phyloP scores from a whole-genome alignment of 1,140 invertebrate species.

The Riptortus pedestris region DNA sequence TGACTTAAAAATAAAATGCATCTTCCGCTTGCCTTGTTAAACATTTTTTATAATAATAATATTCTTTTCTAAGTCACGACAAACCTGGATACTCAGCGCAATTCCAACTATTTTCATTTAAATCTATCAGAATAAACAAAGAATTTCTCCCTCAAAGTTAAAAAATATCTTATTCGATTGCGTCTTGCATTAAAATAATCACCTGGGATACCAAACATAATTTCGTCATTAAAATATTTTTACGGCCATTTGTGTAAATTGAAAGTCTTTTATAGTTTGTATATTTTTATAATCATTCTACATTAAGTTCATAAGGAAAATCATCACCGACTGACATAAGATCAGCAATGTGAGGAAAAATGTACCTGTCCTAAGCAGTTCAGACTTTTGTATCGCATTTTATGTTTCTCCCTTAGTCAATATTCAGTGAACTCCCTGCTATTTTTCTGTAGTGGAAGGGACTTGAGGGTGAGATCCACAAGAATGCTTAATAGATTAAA shows the following conservation, averaged over 20 bases:
- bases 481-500: constrained; percentile 89
- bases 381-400: constrained; percentile 75
- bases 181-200: constrained; percentile 76
- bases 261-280: constrained; percentile 79
- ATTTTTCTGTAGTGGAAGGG: constrained; percentile 82
- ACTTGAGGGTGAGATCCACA: constrained; percentile 76
- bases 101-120: no score
- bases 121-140: constrained; percentile 95
- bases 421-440: constrained; percentile 84
- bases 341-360: constrained; percentile 81
- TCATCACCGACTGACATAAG: constrained; percentile 85
- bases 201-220: constrained; percentile 77
- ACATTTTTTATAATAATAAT: no score
- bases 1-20: no score
- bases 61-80: no score
- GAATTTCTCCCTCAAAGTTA: constrained; percentile 83
- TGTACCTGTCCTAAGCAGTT: constrained; percentile 71
- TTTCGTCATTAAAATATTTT: constrained; percentile 61
- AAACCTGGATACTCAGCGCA: no score
- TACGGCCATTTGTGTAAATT: constrained; percentile 72
- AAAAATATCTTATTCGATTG: constrained; percentile 54
- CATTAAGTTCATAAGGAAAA: constrained; percentile 73
- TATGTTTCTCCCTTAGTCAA: constrained; percentile 61
- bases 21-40: no score
- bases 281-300: constrained; percentile 89